These are phyloP conservation scores for Lophochroa leadbeateri DNA, from an alignment of 2,113 vertebrate genomes.

Conservation along the genomic window DNA sequence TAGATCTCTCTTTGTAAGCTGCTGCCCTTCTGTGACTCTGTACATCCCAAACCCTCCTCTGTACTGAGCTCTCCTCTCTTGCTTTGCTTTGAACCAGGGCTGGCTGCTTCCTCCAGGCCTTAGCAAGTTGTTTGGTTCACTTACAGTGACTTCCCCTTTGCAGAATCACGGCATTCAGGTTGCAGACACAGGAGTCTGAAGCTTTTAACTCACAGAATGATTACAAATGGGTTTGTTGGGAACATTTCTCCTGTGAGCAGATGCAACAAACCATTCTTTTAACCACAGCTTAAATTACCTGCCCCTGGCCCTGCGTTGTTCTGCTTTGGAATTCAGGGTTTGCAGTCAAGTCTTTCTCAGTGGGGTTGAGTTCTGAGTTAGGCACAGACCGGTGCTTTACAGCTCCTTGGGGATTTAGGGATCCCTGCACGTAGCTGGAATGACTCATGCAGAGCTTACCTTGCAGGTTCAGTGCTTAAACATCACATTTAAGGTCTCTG, in stretches of 20 bases:
- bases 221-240: not conserved
- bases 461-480: not conserved
- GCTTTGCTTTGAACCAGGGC: not conserved
- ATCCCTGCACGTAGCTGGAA: not conserved
- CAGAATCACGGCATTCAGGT: not conserved
- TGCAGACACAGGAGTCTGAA: not conserved
- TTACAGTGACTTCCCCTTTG: not conserved
- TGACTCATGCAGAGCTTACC: not conserved
- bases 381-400: not conserved
- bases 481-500: rapidly evolving
- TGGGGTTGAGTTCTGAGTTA: not conserved
- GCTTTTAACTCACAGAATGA: not conserved
- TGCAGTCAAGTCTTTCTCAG: not conserved
- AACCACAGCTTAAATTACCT: not conserved
- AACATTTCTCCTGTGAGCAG: not conserved
- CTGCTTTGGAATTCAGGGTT: not conserved
- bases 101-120: not conserved
- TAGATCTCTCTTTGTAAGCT: not conserved
- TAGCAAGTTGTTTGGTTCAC: not conserved
- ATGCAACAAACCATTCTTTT: not conserved
- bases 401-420: not conserved
- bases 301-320: not conserved
- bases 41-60: not conserved
- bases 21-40: not conserved
- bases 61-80: not conserved